These are phyloP conservation scores for Balaeniceps rex DNA, from an alignment of 2,113 vertebrate genomes.

Conservation along the genomic window DNA sequence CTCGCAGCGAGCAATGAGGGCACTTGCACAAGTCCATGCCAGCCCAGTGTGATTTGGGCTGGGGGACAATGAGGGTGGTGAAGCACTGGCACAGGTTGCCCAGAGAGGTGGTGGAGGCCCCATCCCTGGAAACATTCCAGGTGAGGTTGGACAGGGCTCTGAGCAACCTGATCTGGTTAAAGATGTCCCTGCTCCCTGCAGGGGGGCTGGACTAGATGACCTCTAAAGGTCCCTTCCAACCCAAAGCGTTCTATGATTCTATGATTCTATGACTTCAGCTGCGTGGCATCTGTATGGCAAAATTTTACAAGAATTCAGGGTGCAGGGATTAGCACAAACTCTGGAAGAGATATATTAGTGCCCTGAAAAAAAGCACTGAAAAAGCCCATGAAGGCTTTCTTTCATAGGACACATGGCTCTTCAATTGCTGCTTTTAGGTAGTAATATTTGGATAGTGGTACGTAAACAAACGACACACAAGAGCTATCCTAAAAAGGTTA, in stretches of 20 bases:
- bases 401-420: neutral
- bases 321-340: neutral
- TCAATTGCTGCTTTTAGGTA: neutral
- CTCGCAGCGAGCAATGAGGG: neutral
- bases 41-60: neutral
- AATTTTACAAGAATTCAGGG: neutral
- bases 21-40: neutral
- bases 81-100: too few relatives aligned
- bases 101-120: too few relatives aligned
- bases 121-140: too few relatives aligned
- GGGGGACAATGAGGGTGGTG: too few relatives aligned
- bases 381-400: neutral
- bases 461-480: neutral
- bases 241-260: too few relatives aligned
- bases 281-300: fast-evolving
- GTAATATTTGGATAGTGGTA: neutral
- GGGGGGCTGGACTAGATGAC: too few relatives aligned
- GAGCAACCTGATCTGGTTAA: too few relatives aligned
- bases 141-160: too few relatives aligned
- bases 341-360: neutral
- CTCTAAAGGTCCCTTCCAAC: too few relatives aligned
- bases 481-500: neutral
- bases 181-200: too few relatives aligned
- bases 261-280: too few relatives aligned
- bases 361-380: neutral